Evolutionary conservation across 2,888 invertebrate genomes (phyloP).

Genomic region (Dione vanillae): DNA sequence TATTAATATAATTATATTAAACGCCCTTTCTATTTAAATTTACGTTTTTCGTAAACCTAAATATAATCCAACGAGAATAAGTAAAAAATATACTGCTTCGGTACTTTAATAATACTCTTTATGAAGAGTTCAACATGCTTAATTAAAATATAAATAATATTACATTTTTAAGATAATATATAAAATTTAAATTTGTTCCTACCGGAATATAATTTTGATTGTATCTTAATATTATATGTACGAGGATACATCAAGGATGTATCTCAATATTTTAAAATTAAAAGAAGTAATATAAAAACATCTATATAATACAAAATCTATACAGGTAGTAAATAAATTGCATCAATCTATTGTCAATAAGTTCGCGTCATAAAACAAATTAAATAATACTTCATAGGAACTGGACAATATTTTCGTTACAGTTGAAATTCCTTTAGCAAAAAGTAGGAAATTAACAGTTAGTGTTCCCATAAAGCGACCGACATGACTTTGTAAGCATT

Average conservation of each 20-base stretch:
- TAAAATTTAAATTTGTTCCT: too few relatives aligned
- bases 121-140: background rate
- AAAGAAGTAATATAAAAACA: too few relatives aligned
- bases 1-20: constrained; percentile 49
- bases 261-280: too few relatives aligned
- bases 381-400: constrained; percentile 61
- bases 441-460: constrained; percentile 81
- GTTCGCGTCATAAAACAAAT: constrained; percentile 54
- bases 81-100: constrained; percentile 27
- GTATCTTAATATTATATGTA: too few relatives aligned
- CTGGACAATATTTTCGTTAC: constrained; percentile 70
- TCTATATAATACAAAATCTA: too few relatives aligned
- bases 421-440: constrained; percentile 74
- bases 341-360: too few relatives aligned
- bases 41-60: constrained; percentile 31
- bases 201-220: too few relatives aligned
- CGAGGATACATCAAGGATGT: too few relatives aligned
- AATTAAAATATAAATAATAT: constrained; percentile 8
- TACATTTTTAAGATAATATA: background rate
- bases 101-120: constrained; percentile 22
- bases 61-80: constrained; percentile 26
- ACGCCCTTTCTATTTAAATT: constrained; percentile 44
- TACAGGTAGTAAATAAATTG: constrained; percentile 62
- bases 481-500: constrained; percentile 80
- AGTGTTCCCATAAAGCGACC: constrained; percentile 76